Percentiles rank a stretch among this genome's conserved stretches.
phyloP scores from a whole-genome alignment of 2,113 vertebrate genomes.

The Triplophysa dalaica region DNA sequence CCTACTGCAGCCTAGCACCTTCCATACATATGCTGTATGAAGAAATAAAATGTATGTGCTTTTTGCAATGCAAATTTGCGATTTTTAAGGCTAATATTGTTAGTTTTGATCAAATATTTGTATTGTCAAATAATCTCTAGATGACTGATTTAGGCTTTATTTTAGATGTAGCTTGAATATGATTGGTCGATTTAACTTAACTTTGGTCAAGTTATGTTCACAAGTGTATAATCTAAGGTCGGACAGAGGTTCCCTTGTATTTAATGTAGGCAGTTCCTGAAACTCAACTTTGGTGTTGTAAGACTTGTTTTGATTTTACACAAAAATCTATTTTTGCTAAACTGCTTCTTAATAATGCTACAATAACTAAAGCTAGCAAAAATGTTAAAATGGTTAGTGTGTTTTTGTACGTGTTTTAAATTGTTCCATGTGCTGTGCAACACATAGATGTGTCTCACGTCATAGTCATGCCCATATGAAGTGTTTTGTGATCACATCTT shows the following conservation, averaged over 20 bases:
- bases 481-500: neutral
- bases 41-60: neutral
- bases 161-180: too few species aligned
- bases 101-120: neutral
- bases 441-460: slow-evolving; percentile 20
- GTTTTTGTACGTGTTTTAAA: neutral
- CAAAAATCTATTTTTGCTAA: neutral
- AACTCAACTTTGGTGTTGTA: too few species aligned
- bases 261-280: too few species aligned
- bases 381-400: neutral
- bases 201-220: too few species aligned
- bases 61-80: neutral
- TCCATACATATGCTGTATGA: neutral
- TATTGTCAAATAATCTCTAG: too few species aligned
- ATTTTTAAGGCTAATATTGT: neutral
- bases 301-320: neutral
- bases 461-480: neutral
- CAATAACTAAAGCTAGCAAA: too few species aligned
- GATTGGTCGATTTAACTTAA: too few species aligned
- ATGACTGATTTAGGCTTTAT: too few species aligned
- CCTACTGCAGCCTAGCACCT: slow-evolving; percentile 2
- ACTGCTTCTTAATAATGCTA: too few species aligned
- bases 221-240: too few species aligned
- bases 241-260: too few species aligned
- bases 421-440: slow-evolving; percentile 30